Evolutionary conservation across 2,113 vertebrate genomes (phyloP).

Genomic region (Gallinago jamesoni): DNA sequence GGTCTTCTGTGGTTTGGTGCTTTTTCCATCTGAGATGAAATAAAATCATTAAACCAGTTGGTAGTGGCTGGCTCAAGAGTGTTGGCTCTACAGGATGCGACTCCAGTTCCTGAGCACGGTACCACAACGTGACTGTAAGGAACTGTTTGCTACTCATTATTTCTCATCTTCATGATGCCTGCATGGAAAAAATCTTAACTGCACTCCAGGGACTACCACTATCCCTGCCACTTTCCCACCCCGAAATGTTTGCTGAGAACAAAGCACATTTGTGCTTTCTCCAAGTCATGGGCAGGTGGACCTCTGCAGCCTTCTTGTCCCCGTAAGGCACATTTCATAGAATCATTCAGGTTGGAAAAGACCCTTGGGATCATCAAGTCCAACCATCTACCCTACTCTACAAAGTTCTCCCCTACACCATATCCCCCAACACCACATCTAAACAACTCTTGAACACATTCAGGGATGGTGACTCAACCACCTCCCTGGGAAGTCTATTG

Average conservation of each 20-base stretch:
- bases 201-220: background rate
- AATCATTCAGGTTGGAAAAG: no score
- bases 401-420: no score
- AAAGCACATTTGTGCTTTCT: background rate
- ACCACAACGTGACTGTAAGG: background rate
- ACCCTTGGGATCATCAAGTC: no score
- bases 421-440: no score
- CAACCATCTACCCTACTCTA: no score
- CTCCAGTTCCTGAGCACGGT: background rate
- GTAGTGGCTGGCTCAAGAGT: background rate
- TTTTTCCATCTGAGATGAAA: background rate
- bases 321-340: background rate
- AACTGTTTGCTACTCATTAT: rapidly evolving
- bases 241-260: background rate
- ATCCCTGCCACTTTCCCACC: background rate
- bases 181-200: background rate
- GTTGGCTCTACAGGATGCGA: background rate
- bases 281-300: background rate
- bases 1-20: background rate
- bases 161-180: background rate
- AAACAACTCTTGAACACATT: no score
- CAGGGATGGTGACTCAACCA: no score
- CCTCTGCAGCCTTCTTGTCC: background rate
- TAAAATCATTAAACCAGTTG: background rate
- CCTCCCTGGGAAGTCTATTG: no score